Percentiles rank a stretch among this genome's conserved stretches.
phyloP scores from a whole-genome alignment of 1,140 invertebrate genomes.

The Euwallacea similis region DNA sequence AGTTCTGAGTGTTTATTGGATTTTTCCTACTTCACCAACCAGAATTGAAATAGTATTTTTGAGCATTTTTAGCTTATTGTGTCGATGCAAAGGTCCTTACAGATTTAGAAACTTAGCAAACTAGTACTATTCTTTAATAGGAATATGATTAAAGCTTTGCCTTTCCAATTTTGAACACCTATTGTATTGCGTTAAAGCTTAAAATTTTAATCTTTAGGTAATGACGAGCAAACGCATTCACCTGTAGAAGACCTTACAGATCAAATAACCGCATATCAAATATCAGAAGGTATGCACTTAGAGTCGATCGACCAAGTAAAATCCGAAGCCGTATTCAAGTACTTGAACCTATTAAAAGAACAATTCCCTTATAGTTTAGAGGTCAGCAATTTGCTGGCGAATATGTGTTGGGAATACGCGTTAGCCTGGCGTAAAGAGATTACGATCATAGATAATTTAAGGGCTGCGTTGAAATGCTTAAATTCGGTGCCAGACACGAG shows the following conservation, averaged over 20 bases:
- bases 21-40: too few relatives aligned
- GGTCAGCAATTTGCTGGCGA: constrained; percentile 74
- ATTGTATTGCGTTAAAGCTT: not conserved
- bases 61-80: not conserved
- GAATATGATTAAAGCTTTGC: too few relatives aligned
- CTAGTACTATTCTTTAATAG: too few relatives aligned
- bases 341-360: constrained; percentile 64
- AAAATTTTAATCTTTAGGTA: not conserved
- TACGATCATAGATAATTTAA: constrained; percentile 65
- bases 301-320: constrained; percentile 43
- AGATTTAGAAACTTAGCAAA: too few relatives aligned
- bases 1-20: too few relatives aligned
- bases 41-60: not conserved
- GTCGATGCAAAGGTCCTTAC: not conserved
- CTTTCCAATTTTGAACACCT: too few relatives aligned
- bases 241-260: constrained; percentile 3
- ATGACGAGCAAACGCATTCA: constrained; percentile 27
- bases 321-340: constrained; percentile 59
- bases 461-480: constrained; percentile 65
- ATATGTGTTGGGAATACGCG: constrained; percentile 89
- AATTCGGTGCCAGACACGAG: constrained; percentile 63
- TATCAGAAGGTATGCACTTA: constrained; percentile 25
- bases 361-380: constrained; percentile 86
- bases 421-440: constrained; percentile 82
- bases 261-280: constrained; percentile 6